phyloP scores from a whole-genome alignment of 2,113 vertebrate species.

The Dicaeum eximium region DNA sequence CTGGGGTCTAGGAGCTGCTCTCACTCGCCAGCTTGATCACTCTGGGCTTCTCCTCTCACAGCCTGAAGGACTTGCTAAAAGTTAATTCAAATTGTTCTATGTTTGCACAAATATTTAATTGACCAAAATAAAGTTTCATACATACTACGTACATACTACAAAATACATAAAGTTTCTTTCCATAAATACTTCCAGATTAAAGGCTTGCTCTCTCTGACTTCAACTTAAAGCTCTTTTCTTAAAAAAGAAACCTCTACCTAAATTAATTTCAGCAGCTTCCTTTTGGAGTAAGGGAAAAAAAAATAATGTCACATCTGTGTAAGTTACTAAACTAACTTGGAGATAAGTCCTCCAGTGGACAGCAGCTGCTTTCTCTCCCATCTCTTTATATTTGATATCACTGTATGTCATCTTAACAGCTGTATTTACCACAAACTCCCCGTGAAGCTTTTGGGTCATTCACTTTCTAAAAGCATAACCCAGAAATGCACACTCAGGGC shows the following conservation, averaged over 20 bases:
- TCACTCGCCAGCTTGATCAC: background rate
- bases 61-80: background rate
- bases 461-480: background rate
- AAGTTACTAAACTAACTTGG: background rate
- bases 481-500: background rate
- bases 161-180: too few species aligned
- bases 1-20: background rate
- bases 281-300: background rate
- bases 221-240: background rate
- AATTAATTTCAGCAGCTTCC: background rate
- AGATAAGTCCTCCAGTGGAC: background rate
- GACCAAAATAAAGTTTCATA: background rate
- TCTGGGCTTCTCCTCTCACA: background rate
- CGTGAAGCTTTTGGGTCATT: background rate
- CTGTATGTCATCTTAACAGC: background rate
- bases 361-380: conserved; percentile 3
- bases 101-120: background rate
- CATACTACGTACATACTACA: too few species aligned
- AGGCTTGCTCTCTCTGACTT: background rate
- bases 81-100: background rate
- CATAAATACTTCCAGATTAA: background rate
- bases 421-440: conserved; percentile 3
- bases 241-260: background rate
- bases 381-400: background rate
- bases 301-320: background rate